A percentile compares a stretch with the other conserved stretches of the same genome.
phyloP scores from a whole-genome alignment of 2,888 invertebrate species.

The Megamerina dolium region DNA sequence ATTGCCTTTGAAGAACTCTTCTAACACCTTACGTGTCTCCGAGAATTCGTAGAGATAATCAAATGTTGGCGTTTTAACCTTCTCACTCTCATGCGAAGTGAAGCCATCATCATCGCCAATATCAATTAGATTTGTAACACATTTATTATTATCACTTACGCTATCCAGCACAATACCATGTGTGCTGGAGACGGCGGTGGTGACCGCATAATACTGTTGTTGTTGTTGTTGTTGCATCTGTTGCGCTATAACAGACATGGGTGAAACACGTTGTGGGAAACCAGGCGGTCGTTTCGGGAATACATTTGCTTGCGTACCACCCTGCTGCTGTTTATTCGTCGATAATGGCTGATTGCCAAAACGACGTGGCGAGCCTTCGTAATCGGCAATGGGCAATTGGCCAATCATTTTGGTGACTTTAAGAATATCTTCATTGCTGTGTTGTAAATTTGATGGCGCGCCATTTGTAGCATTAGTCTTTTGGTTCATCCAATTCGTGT shows the following conservation, averaged over 20 bases:
- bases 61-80: slow-evolving; percentile 58
- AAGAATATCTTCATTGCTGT: slow-evolving; percentile 39
- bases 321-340: slow-evolving; percentile 82
- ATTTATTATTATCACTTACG: slow-evolving; percentile 23
- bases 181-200: slow-evolving; percentile 4
- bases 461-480: slow-evolving; percentile 29
- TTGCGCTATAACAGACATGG: slow-evolving; percentile 19
- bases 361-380: slow-evolving; percentile 80
- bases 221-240: slow-evolving; percentile 50
- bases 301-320: slow-evolving; percentile 53
- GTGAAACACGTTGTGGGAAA: slow-evolving; percentile 64
- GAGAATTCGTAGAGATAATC: slow-evolving; percentile 90
- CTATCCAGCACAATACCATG: slow-evolving; percentile 18
- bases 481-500: slow-evolving; percentile 46
- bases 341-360: slow-evolving; percentile 54
- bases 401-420: slow-evolving; percentile 50
- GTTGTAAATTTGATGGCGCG: slow-evolving; percentile 15
- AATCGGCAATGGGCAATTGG: slow-evolving; percentile 76
- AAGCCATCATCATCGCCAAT: slow-evolving; percentile 26
- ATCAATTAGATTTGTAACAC: slow-evolving; percentile 39
- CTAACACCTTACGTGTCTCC: slow-evolving; percentile 84
- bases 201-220: slow-evolving; percentile 7
- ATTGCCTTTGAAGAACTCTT: slow-evolving; percentile 77
- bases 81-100: background rate
- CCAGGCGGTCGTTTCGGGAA: slow-evolving; percentile 73